Evolutionary conservation across 2,888 invertebrate species (phyloP), one percentile per base, ranked within the genome.

Genomic region (Hesperia comma): DNA sequence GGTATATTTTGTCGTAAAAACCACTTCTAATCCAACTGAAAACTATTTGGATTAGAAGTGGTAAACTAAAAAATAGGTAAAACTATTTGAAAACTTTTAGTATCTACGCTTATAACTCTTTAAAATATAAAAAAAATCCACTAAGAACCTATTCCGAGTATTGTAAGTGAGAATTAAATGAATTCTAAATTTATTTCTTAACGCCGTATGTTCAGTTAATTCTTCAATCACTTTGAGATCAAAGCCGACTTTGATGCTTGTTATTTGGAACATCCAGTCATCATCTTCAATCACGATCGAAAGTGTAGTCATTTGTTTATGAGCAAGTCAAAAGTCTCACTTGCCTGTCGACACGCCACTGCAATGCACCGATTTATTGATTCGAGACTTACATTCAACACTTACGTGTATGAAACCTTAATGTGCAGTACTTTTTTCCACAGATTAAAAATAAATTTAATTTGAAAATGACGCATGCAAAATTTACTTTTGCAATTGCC

Each of bases 261-360:
- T 19, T 33, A 61, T 19, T 61, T 66, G 3, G 54, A 62, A 32
- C 51, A 56, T 33, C 49, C 56, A 51, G 56, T 67, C 67, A 61
- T 61, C 40, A 60, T 67, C 40, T 46, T 67, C 56, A 67, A 49
- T 56, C 61, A 55, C 17, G 37, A 61, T 46, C 46, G 54, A 17
- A 26, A 49, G 46, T 56, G 40, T 55, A 53, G 56, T 64, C 58
- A 43, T 60, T 56, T 79, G 79, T 82, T 80, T 79, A 81, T 69
- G 60, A 37, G 57, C 66, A 63, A 66, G 71, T 74, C 71, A 69
- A 73, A 71, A 74, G 71, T 75, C 79, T 19, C 19, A 49, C 19
- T 49, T 19, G 43, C 43, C 49, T 80, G 80, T 83, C 82, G 77
- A 79, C 78, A 77, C 75, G 78, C 70, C 71, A 74, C 64, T 72